Evolutionary conservation across 1,140 invertebrate genomes (phyloP).

Genomic region (Penaeus japonicus): DNA sequence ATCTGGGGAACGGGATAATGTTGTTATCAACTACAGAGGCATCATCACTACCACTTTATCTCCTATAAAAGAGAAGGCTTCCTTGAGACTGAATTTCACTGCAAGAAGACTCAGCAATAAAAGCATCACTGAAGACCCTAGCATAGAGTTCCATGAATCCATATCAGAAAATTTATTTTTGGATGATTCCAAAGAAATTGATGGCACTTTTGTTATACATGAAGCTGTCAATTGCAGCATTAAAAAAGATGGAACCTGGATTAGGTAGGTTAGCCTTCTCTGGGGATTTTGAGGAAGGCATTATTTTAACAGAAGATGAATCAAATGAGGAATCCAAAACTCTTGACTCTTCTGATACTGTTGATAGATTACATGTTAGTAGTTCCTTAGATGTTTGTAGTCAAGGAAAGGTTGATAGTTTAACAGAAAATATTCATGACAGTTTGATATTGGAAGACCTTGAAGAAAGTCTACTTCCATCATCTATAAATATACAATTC

Average conservation of each 20-base stretch:
- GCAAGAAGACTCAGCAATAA: not conserved
- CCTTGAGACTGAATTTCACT: conserved; percentile 24
- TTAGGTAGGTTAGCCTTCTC: not conserved
- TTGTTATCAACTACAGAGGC: conserved; percentile 45
- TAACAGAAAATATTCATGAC: conserved; percentile 26
- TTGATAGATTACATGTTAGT: not conserved
- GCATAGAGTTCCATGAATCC: conserved; percentile 44
- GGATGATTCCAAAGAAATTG: not conserved
- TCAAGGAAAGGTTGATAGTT: not conserved
- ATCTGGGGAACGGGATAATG: conserved; percentile 31
- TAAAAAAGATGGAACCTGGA: not conserved
- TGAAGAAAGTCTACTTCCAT: conserved; percentile 27
- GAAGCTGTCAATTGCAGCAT: conserved; percentile 4
- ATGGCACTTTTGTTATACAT: not conserved
- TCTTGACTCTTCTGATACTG: not conserved
- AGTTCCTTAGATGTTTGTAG: not conserved
- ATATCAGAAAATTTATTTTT: not conserved
- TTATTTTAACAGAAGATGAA: not conserved
- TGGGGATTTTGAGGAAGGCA: not conserved
- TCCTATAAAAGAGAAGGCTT: conserved; percentile 48
- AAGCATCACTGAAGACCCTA: not conserved
- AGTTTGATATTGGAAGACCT: conserved; percentile 51
- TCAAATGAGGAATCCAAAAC: not conserved
- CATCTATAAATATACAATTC: conserved; percentile 51
- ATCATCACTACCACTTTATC: conserved; percentile 41